A percentile compares a stretch with the other conserved stretches of the same genome.
These are phyloP conservation scores for Agrilus biguttatus DNA, from an alignment of 2,888 invertebrate genomes.

Conservation along the genomic window DNA sequence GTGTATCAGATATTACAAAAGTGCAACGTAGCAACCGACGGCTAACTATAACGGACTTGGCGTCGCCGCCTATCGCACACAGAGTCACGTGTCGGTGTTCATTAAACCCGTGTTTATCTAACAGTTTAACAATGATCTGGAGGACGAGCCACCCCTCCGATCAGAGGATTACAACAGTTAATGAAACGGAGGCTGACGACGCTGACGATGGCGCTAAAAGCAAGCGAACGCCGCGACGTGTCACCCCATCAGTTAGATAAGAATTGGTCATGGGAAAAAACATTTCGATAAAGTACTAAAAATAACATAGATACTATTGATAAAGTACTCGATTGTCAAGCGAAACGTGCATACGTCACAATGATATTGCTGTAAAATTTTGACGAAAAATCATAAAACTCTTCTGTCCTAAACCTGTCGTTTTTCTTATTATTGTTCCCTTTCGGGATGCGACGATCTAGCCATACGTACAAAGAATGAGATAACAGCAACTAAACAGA, in stretches of 20 bases:
- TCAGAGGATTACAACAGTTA: conserved; percentile 23
- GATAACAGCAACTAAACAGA: no score
- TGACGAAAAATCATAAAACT: no score
- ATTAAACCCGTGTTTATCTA: conserved; percentile 24
- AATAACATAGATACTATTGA: not conserved
- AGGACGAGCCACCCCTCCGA: conserved; percentile 21
- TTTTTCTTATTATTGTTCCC: no score
- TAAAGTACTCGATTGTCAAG: no score
- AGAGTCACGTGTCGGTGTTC: conserved; percentile 22
- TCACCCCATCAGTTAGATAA: not conserved
- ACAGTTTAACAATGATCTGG: conserved; percentile 18
- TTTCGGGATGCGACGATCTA: no score
- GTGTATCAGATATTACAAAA: no score
- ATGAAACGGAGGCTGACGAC: conserved; percentile 18
- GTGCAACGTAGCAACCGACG: no score
- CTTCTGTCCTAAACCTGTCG: no score
- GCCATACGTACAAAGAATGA: no score
- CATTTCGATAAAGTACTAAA: not conserved
- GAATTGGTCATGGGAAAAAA: not conserved
- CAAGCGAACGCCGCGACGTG: conserved; percentile 5
- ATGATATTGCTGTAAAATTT: no score
- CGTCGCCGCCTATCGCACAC: conserved; percentile 10
- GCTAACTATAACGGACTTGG: conserved; percentile 6
- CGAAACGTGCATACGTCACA: no score
- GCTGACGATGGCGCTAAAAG: conserved; percentile 14